These are phyloP conservation scores for Apostichopus leukothele DNA, from an alignment of 53 echinoderm and acorn worm species.

Conservation along the genomic window DNA sequence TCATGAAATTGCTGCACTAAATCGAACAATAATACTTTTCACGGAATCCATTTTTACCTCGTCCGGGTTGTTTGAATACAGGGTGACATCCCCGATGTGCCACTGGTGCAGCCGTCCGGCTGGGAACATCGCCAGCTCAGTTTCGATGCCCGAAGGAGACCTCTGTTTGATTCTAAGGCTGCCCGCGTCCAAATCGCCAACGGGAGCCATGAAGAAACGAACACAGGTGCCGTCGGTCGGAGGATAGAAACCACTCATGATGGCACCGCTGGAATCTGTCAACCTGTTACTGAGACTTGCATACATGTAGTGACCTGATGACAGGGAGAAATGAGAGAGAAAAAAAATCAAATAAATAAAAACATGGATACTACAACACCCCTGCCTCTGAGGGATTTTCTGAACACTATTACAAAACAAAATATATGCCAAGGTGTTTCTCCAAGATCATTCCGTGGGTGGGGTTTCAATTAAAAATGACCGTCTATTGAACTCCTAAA, in stretches of 20 bases:
- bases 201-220: conserved; percentile 15
- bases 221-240: conserved; percentile 20
- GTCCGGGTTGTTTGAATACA: conserved; percentile 43
- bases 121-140: not conserved
- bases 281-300: not conserved
- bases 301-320: conserved; percentile 42
- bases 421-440: too few species aligned
- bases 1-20: too few species aligned
- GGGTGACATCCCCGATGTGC: conserved; percentile 66
- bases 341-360: too few species aligned
- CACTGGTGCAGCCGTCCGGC: conserved; percentile 48
- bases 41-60: conserved; percentile 41
- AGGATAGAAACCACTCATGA: conserved; percentile 17
- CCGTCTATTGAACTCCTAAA: too few species aligned
- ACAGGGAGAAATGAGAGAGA: not conserved
- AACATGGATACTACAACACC: too few species aligned
- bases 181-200: conserved; percentile 50
- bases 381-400: too few species aligned
- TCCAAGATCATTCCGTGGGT: too few species aligned
- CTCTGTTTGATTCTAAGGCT: conserved; percentile 55
- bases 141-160: conserved; percentile 7
- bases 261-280: not conserved
- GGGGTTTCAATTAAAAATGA: too few species aligned
- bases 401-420: too few species aligned
- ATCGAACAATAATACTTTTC: too few species aligned